phyloP scores from a whole-genome alignment of 2,797 vertebrate species.

The Steatocranus sp. region DNA sequence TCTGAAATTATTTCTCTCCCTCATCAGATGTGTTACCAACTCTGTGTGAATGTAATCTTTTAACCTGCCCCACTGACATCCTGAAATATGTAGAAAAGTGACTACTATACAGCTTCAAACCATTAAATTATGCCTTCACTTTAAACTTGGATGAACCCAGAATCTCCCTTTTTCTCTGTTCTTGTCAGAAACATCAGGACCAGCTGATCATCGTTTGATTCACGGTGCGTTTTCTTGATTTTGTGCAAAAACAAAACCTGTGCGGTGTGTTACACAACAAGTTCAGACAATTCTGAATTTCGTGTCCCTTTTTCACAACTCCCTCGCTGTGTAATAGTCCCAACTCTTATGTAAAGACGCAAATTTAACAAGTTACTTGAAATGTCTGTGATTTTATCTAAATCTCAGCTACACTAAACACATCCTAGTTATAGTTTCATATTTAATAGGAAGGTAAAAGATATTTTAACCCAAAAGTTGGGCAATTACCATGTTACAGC shows the following conservation, averaged over 20 bases:
- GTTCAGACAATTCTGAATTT: background rate
- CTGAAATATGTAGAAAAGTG: background rate
- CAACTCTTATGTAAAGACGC: background rate
- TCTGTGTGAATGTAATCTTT: no score
- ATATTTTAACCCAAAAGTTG: background rate
- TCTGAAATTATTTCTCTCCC: background rate
- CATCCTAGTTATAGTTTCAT: background rate
- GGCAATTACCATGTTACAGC: background rate
- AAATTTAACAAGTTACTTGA: background rate
- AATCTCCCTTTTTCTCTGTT: background rate
- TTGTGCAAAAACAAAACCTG: background rate
- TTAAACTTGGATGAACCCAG: background rate
- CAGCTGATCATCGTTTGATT: background rate
- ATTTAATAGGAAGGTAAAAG: background rate
- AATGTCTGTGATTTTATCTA: background rate
- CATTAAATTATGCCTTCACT: background rate
- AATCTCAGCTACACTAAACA: background rate
- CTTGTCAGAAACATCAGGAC: background rate
- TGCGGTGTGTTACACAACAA: background rate
- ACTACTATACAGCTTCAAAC: background rate
- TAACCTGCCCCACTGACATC: background rate
- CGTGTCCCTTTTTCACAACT: background rate
- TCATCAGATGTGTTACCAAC: background rate
- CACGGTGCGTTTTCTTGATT: accelerated
- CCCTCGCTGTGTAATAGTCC: background rate